Base-by-base conservation (phyloP, 2,113 vertebrate genomes). In the Puntigrus tetrazona region DNA sequence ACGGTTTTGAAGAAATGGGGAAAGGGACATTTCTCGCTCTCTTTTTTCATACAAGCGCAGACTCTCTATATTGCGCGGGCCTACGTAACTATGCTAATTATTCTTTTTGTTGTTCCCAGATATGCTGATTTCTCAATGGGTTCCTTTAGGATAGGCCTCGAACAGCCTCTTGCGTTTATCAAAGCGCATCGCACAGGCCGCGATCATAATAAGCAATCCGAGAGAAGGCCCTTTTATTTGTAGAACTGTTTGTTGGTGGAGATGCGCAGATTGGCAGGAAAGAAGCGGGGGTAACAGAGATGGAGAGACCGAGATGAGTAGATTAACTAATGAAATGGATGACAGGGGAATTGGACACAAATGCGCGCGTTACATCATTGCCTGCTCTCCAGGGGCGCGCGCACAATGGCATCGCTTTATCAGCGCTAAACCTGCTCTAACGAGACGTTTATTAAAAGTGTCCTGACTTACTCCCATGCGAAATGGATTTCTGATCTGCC, bases 241-340 rank as follows among this genome's bases (percentile, higher is more conserved):
- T 70, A 9, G 73, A 61, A 78, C 45, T 85, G 70, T 85, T 85
- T 87, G 86, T 87, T 80, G 38, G 83, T 43, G 63, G 78, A 81
- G 86, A 87, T 81, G 77, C 57, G 43, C 57, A 65, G 78, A 27
- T 70, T 78, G 75, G 34, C 75, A 43, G 47, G 83, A 84, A 63
- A 52, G 77, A 78, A 72, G 80, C 55, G 75, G 47, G 84, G 43
- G 67, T 84, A 76, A 34, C 76, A 81, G 57, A 79, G 88, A 85
- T 86, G 85, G 85, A 76, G 81, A 85, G 87, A 93, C 92, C 88
- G 89, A 92, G 92, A 94, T 88, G 91, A 91, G 90, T 80, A 87
- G 90, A 91, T 92, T 90, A 85, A 82, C 85, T 92, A 94, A 93
- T 93, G 91, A 93, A 91, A 92, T 92, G 92, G 91, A 81, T 81